A percentile compares a stretch with the other conserved stretches of the same genome.
Evolutionary conservation across 2,888 invertebrate genomes (phyloP).

Genomic region (Dryocosmus kuriphilus): DNA sequence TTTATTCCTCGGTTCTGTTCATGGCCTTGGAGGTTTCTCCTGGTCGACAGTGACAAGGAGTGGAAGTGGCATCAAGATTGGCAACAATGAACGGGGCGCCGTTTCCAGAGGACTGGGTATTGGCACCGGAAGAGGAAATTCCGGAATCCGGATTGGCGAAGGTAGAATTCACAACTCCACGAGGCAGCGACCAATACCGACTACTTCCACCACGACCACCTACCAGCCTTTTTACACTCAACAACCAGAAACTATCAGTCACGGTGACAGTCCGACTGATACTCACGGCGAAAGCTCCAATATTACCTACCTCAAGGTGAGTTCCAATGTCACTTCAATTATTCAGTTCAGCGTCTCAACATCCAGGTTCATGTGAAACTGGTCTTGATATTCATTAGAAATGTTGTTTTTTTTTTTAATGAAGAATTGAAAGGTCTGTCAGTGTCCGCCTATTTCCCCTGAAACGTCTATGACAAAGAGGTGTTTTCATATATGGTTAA

Average conservation of each 20-base stretch:
- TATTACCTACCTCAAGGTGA: slow-evolving; percentile 56
- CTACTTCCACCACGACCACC: slow-evolving; percentile 65
- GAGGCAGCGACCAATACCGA: slow-evolving; percentile 65
- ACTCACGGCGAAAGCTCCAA: slow-evolving; percentile 44
- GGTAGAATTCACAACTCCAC: slow-evolving; percentile 69
- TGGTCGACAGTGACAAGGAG: slow-evolving; percentile 66
- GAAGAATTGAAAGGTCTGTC: no score
- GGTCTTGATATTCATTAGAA: not conserved
- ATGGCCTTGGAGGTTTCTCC: slow-evolving; percentile 58
- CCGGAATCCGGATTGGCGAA: slow-evolving; percentile 71
- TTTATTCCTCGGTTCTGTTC: slow-evolving; percentile 48
- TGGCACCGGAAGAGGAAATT: slow-evolving; percentile 66
- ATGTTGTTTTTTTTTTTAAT: not conserved
- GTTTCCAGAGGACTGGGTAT: slow-evolving; percentile 65
- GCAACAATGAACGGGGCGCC: slow-evolving; percentile 65
- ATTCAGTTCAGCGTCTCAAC: not conserved
- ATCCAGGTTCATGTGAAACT: not conserved
- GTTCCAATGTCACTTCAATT: slow-evolving; percentile 20
- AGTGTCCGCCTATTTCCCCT: no score
- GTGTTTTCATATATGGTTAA: no score
- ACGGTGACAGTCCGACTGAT: slow-evolving; percentile 14
- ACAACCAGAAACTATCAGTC: slow-evolving; percentile 25
- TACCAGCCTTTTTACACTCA: slow-evolving; percentile 40
- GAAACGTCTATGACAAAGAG: no score
- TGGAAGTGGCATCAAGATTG: slow-evolving; percentile 74